These are phyloP conservation scores for Eufriesea mexicana DNA, from an alignment of 1,140 invertebrate species.

Conservation along the genomic window DNA sequence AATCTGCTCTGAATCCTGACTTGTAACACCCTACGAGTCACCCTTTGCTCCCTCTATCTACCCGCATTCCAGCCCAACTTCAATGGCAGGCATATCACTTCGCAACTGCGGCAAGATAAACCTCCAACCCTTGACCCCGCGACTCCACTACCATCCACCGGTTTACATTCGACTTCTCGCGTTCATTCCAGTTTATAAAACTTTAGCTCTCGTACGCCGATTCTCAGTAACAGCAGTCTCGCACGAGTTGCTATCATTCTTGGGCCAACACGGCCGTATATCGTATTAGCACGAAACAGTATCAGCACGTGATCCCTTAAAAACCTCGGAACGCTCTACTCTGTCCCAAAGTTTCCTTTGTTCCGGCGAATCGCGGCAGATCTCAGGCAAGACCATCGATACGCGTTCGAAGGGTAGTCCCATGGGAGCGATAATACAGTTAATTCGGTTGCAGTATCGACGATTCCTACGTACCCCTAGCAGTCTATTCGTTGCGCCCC, in stretches of 20 bases:
- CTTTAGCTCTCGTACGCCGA: constrained; percentile 54
- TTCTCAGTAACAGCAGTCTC: constrained; percentile 37
- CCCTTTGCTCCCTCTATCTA: constrained; percentile 42
- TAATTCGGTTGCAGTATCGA: constrained; percentile 21
- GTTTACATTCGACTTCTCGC: constrained; percentile 66
- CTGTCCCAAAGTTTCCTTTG: too few species aligned
- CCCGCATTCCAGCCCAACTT: constrained; percentile 61
- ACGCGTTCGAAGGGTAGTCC: background rate
- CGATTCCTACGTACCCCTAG: constrained; percentile 2
- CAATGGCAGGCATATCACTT: constrained; percentile 69
- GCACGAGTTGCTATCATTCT: constrained; percentile 42
- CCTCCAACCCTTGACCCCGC: constrained; percentile 69
- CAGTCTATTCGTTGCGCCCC: constrained; percentile 41
- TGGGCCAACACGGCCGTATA: background rate
- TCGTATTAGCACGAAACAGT: constrained; percentile 35
- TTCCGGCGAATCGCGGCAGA: background rate
- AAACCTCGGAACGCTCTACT: background rate
- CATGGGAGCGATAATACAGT: constrained; percentile 5
- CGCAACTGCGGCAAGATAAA: constrained; percentile 69
- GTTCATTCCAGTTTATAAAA: constrained; percentile 72
- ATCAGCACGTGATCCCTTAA: background rate
- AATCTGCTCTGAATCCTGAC: constrained; percentile 68
- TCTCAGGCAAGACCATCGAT: background rate
- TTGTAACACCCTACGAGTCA: constrained; percentile 62
- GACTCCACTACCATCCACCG: constrained; percentile 47